phyloP scores from a whole-genome alignment of 2,113 vertebrate species.

The Hepsetus odoe region DNA sequence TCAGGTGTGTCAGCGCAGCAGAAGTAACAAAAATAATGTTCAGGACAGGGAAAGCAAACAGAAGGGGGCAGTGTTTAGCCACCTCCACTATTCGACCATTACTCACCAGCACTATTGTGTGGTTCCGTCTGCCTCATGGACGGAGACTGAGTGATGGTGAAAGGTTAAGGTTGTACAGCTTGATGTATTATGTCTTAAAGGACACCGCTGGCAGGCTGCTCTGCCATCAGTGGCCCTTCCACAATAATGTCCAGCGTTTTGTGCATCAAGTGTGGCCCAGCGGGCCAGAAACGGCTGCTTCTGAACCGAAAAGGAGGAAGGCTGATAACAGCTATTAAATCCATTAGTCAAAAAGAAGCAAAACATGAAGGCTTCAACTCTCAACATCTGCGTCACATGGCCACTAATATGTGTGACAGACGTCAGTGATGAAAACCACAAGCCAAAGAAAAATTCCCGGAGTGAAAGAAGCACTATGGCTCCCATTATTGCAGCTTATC shows the following conservation, averaged over 20 bases:
- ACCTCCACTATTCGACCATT: neutral
- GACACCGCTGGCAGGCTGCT: neutral
- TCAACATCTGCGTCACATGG: conserved; percentile 19
- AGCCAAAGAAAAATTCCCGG: neutral
- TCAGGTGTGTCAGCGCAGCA: neutral
- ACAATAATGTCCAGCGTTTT: neutral
- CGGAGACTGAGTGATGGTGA: neutral
- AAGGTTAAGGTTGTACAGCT: conserved; percentile 3
- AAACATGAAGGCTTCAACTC: neutral
- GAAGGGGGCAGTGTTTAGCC: conserved; percentile 40
- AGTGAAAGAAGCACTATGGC: neutral
- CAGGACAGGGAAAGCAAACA: conserved; percentile 14
- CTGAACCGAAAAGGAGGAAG: conserved; percentile 1
- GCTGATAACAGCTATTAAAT: neutral
- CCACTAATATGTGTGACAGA: conserved; percentile 22
- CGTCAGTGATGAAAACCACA: neutral
- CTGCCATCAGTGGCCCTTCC: neutral
- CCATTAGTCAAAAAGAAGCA: neutral
- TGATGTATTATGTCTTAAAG: conserved; percentile 8
- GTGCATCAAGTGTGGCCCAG: neutral
- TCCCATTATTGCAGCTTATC: neutral
- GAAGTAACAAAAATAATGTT: neutral
- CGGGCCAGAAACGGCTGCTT: neutral
- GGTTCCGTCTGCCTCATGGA: neutral
- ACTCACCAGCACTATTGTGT: no score